Conservation (phyloP, 2,888 invertebrate genomes). For the Amphipyra berbera region DNA sequence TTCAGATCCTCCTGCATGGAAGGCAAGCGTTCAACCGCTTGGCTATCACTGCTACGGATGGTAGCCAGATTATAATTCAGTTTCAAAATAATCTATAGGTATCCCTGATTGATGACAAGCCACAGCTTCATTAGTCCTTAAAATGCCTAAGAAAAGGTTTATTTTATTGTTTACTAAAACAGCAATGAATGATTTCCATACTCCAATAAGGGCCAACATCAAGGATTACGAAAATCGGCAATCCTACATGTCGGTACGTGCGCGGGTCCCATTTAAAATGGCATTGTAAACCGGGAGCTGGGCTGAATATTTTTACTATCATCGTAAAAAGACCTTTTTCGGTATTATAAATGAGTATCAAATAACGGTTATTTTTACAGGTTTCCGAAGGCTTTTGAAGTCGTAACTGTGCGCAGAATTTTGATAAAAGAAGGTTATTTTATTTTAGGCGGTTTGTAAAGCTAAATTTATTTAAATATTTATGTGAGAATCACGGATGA, state of each 20-base stretch:
- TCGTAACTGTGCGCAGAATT: neutral
- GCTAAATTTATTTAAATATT: too few species aligned
- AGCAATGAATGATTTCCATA: neutral
- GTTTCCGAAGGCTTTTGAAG: slow-evolving; percentile 3
- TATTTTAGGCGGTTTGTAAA: neutral
- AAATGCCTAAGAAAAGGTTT: too few species aligned
- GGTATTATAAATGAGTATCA: neutral
- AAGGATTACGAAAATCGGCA: slow-evolving; percentile 23
- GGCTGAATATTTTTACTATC: neutral
- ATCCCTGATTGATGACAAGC: too few species aligned
- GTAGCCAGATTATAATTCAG: too few species aligned
- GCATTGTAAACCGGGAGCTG: slow-evolving; percentile 15
- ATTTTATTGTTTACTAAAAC: neutral
- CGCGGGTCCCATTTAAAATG: neutral
- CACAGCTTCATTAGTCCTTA: too few species aligned
- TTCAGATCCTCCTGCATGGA: too few species aligned
- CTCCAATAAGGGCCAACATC: neutral
- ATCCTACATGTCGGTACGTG: slow-evolving; percentile 1
- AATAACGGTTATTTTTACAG: neutral
- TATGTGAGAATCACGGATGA: too few species aligned
- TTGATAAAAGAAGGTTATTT: neutral
- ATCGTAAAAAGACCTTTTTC: neutral
- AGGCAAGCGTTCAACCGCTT: too few species aligned
- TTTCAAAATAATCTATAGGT: too few species aligned
- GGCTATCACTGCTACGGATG: too few species aligned